Percentiles rank a stretch among this genome's conserved stretches.
Conservation (phyloP, 1,140 invertebrate genomes). For the Drosophila kepulauana region DNA sequence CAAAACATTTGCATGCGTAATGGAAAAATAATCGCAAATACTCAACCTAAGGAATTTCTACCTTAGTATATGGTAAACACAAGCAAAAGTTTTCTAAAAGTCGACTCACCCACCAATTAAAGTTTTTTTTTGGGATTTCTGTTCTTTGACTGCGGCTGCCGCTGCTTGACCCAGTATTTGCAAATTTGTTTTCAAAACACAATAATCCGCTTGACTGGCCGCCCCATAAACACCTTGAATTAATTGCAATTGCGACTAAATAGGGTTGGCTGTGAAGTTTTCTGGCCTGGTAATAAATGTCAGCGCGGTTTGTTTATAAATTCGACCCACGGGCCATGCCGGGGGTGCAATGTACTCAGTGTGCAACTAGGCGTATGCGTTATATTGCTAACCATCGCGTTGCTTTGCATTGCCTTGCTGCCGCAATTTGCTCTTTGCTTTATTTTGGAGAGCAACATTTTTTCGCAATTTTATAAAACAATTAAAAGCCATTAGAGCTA, state of each 20-base stretch:
- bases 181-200: constrained; percentile 47
- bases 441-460: constrained; percentile 43
- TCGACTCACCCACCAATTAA: constrained; percentile 25
- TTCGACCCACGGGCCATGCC: constrained; percentile 1
- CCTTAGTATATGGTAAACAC: neutral
- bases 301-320: constrained; percentile 40
- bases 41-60: neutral
- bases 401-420: constrained; percentile 18
- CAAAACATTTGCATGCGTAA: constrained; percentile 11
- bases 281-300: constrained; percentile 49
- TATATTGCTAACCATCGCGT: constrained; percentile 48
- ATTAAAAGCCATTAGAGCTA: constrained; percentile 78
- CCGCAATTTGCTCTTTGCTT: constrained; percentile 26
- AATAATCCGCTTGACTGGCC: constrained; percentile 47
- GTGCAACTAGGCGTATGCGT: constrained; percentile 56
- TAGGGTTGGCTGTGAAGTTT: constrained; percentile 29
- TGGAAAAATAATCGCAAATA: constrained; percentile 8
- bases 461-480: constrained; percentile 74
- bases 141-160: constrained; percentile 1
- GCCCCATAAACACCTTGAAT: constrained; percentile 51
- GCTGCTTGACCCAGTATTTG: constrained; percentile 35
- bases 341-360: constrained; percentile 42
- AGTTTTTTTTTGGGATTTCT: constrained; percentile 11
- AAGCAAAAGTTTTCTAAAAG: constrained; percentile 6
- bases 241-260: constrained; percentile 36